These are phyloP conservation scores for Gryon sp. DNA, from an alignment of 1,140 invertebrate species.

Conservation along the genomic window DNA sequence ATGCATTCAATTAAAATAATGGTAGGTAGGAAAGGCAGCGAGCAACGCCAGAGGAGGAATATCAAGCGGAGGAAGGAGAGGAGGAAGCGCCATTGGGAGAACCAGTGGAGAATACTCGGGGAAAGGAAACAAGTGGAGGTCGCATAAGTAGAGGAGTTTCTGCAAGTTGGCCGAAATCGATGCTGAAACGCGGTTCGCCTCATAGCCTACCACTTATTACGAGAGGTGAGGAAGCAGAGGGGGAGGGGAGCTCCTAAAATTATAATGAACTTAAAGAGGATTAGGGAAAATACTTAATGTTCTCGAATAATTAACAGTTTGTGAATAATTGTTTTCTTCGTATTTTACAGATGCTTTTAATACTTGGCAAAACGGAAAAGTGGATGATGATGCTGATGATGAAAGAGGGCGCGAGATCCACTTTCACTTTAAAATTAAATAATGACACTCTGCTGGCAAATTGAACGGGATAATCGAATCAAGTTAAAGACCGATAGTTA, in stretches of 20 bases:
- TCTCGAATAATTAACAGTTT: slow-evolving; percentile 17
- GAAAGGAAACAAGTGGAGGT: slow-evolving; percentile 49
- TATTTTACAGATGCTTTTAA: neutral
- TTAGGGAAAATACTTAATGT: slow-evolving; percentile 17
- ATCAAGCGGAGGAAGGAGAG: no score
- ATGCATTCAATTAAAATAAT: slow-evolving; percentile 65
- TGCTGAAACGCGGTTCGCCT: slow-evolving; percentile 39
- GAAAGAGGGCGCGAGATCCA: no score
- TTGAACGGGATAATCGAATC: no score
- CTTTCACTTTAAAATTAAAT: no score
- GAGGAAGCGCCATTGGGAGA: no score
- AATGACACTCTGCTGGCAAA: no score
- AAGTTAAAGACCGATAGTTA: no score
- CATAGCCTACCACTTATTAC: slow-evolving; percentile 25
- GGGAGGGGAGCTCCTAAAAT: slow-evolving; percentile 24
- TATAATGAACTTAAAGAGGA: slow-evolving; percentile 33
- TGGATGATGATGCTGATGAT: no score
- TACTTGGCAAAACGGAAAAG: no score
- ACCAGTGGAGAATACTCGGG: slow-evolving; percentile 46
- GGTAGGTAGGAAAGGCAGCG: slow-evolving; percentile 35
- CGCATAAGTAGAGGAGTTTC: slow-evolving; percentile 51
- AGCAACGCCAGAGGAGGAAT: no score
- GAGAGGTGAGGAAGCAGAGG: no score
- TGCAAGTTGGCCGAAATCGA: slow-evolving; percentile 41
- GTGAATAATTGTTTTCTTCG: slow-evolving; percentile 1